Base-by-base conservation (phyloP, 2,113 vertebrate genomes). In the Anguilla japonica region DNA sequence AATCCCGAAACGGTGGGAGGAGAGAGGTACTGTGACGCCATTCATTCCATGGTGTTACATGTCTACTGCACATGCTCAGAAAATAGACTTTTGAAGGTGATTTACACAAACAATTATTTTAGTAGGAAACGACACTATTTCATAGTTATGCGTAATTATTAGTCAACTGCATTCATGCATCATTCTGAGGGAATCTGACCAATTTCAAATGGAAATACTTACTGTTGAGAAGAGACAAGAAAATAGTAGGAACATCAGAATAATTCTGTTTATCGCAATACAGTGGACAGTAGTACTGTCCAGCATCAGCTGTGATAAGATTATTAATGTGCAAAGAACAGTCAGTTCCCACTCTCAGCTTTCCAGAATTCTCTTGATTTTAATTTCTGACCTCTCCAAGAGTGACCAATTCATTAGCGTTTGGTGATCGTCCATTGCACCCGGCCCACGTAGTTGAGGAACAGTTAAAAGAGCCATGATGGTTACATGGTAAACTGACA, bases 391-490 rank as follows among this genome's bases (percentile, higher is more conserved):
- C 3, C 39, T n/a, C 0, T 26, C 1, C 1, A 29, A 5, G 86
- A 0, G 41, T 16, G 14, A 78, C 41, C 67, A 22, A 29, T 78
- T 75, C 41, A 85, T 50, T 46, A 85, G 60, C 20, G 15, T 18
- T 34, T 20, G 2, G 5, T 16, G 22, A 60, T 60, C 11, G 3
- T 60, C 3, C 6, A 29, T n/a, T 53, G 22, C 88, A 85, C 90
- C 2, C 80, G 2, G 29, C 86, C 67, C 82, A 88, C 85, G 84
- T 92, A 93, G 50, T 83, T 7, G n/a, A 0, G 11, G 71, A 85
- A 29, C 84, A 41, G 34, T 34, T 34, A 34, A 34, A 34, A 34
- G 34, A 34, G 34, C 34, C 34, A 34, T 34, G 34, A 34, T 78
- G 40, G 20, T 46, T 18, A 60, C 92, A 90, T 9, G 87, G 87